Evolutionary conservation across 2,888 invertebrate genomes (phyloP).

Genomic region (Erannis defoliaria): DNA sequence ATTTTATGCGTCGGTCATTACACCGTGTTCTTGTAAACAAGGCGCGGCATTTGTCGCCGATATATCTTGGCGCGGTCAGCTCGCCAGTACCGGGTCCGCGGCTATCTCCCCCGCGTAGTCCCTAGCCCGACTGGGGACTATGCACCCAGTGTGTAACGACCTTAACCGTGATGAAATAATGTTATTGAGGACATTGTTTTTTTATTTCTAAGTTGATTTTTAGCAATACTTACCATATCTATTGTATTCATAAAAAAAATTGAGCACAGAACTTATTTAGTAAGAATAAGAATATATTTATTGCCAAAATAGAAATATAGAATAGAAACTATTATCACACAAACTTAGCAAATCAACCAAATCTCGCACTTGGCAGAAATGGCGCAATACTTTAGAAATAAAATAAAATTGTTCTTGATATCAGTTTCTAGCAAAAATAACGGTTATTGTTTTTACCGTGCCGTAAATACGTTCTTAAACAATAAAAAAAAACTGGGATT

Average conservation of each 20-base stretch:
- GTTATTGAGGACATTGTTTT: background rate
- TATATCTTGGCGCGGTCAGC: slow-evolving; percentile 81
- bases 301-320: background rate
- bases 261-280: background rate
- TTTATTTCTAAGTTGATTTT: background rate
- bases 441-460: too few species aligned
- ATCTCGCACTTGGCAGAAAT: too few species aligned
- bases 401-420: too few species aligned
- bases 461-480: too few species aligned
- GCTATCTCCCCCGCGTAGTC: background rate
- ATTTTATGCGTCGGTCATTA: slow-evolving; percentile 75
- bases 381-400: too few species aligned
- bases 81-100: background rate
- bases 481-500: too few species aligned
- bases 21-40: slow-evolving; percentile 82
- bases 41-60: slow-evolving; percentile 77
- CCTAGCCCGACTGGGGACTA: background rate
- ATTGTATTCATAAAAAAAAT: too few species aligned
- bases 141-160: slow-evolving; percentile 10
- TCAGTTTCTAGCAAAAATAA: too few species aligned
- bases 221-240: background rate
- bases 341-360: too few species aligned
- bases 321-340: too few species aligned
- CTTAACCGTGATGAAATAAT: slow-evolving; percentile 39
- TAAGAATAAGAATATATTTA: background rate